phyloP scores from a whole-genome alignment of 2,113 vertebrate species.

The Acinonyx jubatus region DNA sequence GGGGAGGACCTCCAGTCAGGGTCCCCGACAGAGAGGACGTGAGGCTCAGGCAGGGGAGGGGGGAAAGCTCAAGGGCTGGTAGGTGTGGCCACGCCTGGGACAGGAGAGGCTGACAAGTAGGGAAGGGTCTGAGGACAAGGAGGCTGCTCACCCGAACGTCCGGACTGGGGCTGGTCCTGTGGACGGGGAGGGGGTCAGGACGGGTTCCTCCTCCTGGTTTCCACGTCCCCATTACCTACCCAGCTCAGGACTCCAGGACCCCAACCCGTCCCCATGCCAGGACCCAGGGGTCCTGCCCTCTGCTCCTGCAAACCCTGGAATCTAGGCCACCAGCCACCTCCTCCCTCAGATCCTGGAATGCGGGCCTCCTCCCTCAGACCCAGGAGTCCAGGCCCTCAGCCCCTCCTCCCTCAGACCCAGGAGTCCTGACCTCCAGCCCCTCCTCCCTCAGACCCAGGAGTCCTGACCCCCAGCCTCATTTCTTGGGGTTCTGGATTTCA shows the following conservation, averaged over 20 bases:
- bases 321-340: background rate
- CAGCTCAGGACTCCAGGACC: background rate
- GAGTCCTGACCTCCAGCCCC: background rate
- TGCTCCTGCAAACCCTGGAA: background rate
- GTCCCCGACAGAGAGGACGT: rapidly evolving
- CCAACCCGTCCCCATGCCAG: too few relatives aligned
- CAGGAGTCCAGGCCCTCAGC: rapidly evolving
- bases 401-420: background rate
- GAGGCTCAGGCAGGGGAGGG: background rate
- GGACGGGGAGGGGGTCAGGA: background rate
- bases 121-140: background rate
- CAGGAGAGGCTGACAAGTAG: background rate
- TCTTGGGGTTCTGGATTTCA: too few relatives aligned
- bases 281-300: background rate
- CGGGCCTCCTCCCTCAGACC: background rate
- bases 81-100: background rate
- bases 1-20: background rate
- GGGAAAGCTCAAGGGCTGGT: background rate
- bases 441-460: background rate
- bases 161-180: background rate
- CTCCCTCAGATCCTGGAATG: background rate
- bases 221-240: background rate
- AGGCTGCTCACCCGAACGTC: slow-evolving; percentile 28
- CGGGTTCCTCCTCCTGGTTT: too few relatives aligned
- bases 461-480: background rate